These are phyloP conservation scores for Lymantria dispar DNA, from an alignment of 2,888 invertebrate genomes.

Conservation along the genomic window DNA sequence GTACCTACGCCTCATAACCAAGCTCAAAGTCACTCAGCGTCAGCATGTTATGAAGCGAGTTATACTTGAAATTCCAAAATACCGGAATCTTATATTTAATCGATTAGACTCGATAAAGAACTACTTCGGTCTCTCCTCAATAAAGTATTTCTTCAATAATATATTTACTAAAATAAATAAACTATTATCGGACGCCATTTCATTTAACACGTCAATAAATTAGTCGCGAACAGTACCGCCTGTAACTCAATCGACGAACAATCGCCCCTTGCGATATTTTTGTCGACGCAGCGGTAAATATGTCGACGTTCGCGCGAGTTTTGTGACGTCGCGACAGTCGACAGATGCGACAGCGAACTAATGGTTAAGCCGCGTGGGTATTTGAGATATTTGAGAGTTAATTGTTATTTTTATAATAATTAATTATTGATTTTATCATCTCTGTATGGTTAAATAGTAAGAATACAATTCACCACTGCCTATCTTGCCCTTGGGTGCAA, in stretches of 20 bases:
- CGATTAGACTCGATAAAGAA: too few relatives aligned
- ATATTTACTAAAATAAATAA: conserved; percentile 17
- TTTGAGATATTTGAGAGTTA: conserved; percentile 16
- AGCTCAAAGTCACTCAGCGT: too few relatives aligned
- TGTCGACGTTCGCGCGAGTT: conserved; percentile 50
- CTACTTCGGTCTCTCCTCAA: background rate
- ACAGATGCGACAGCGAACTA: conserved; percentile 39
- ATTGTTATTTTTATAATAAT: conserved; percentile 15
- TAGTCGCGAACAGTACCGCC: conserved; percentile 46
- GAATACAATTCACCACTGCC: too few relatives aligned
- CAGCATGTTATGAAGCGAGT: too few relatives aligned
- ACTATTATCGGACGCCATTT: conserved; percentile 29
- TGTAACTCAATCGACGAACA: conserved; percentile 64
- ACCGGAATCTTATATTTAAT: too few relatives aligned
- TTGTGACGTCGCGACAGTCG: conserved; percentile 38
- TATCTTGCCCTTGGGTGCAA: too few relatives aligned
- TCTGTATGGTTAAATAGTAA: too few relatives aligned
- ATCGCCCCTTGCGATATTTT: conserved; percentile 62
- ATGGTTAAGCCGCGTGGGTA: conserved; percentile 17
- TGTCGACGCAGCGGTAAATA: conserved; percentile 69
- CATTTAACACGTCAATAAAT: conserved; percentile 60
- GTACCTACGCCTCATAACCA: too few relatives aligned
- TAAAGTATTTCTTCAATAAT: conserved; percentile 4
- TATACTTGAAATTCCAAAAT: too few relatives aligned
- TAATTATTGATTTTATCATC: background rate